Evolutionary conservation across 2,888 invertebrate genomes (phyloP).

Genomic region (Chrysolina oricalcia): DNA sequence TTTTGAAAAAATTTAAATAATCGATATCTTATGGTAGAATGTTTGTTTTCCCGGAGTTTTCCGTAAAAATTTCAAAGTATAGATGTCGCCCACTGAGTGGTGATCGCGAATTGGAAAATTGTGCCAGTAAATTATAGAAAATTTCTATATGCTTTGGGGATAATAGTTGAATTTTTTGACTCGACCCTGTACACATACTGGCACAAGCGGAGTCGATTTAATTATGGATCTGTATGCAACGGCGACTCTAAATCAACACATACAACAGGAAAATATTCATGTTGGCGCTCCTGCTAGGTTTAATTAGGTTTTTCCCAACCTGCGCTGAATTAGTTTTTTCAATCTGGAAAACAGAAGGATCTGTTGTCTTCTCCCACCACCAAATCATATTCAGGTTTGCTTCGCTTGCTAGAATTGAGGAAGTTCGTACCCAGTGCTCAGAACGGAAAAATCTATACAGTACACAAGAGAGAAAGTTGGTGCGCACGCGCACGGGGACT

Average conservation of each 20-base stretch:
- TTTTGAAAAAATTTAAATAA: no score
- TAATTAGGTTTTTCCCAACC: background rate
- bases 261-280: background rate
- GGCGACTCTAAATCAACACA: no score
- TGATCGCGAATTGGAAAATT: no score
- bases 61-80: no score
- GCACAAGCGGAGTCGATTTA: background rate
- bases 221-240: no score
- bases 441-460: conserved; percentile 52
- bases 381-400: background rate
- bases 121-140: no score
- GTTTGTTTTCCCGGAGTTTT: no score
- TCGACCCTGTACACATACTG: background rate
- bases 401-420: conserved; percentile 8
- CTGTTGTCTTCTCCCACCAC: conserved; percentile 1
- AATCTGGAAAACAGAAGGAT: background rate
- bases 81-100: no score
- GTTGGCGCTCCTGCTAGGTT: background rate
- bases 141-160: background rate
- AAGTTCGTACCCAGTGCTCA: conserved; percentile 32
- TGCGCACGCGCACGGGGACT: conserved; percentile 42
- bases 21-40: no score
- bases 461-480: conserved; percentile 43
- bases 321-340: background rate
- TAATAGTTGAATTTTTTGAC: background rate